Conservation (phyloP, 2,113 vertebrate genomes). For the Notothenia coriiceps region DNA sequence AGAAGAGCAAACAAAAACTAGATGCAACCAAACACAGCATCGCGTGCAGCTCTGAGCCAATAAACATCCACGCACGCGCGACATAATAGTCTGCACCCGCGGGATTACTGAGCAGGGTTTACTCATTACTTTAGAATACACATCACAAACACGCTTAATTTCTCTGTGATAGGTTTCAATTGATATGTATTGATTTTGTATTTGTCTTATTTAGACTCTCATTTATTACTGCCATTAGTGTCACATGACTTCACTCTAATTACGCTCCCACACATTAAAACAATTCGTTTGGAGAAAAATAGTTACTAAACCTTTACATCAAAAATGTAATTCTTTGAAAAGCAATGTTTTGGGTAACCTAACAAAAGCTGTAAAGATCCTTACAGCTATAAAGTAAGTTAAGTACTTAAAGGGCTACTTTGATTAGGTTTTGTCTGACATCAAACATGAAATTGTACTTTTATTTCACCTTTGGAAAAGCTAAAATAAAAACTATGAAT, state of each 20-base stretch:
- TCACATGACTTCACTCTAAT: background rate
- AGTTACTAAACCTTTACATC: too few species aligned
- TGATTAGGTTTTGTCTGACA: background rate
- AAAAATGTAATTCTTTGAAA: too few species aligned
- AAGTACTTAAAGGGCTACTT: too few species aligned
- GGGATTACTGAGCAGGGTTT: constrained; percentile 3
- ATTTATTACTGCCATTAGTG: background rate
- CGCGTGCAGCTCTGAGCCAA: constrained; percentile 45
- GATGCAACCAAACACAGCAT: constrained; percentile 44
- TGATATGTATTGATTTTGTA: background rate
- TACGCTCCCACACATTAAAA: background rate
- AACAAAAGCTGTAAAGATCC: too few species aligned
- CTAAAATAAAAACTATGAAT: background rate
- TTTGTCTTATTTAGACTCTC: background rate
- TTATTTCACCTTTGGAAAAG: background rate
- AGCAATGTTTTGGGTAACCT: background rate
- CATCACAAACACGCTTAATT: background rate
- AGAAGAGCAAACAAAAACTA: constrained; percentile 53
- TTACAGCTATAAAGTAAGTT: too few species aligned
- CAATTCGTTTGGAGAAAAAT: background rate
- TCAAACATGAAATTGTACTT: background rate
- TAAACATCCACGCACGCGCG: constrained; percentile 21
- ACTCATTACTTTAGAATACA: background rate
- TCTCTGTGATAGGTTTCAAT: background rate
- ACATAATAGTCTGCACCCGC: background rate